phyloP scores from a whole-genome alignment of 1,140 invertebrate species.

The Bradynema listronoti region DNA sequence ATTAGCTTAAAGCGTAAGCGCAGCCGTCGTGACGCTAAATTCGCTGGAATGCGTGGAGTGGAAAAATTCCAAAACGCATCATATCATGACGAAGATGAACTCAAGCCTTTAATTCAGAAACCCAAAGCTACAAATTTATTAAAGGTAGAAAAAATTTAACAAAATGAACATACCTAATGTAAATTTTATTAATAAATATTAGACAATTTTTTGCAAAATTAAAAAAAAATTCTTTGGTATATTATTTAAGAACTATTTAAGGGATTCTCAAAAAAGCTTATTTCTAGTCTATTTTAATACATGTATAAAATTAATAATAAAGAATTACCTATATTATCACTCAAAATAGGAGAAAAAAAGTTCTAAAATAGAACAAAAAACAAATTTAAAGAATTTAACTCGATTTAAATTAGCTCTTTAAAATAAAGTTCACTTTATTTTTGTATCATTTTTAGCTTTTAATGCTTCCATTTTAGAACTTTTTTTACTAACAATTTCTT shows the following conservation, averaged over 20 bases:
- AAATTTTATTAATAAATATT: not conserved
- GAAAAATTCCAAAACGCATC: too few relatives aligned
- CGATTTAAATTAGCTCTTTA: not conserved
- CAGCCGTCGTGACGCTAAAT: too few relatives aligned
- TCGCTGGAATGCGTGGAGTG: too few relatives aligned
- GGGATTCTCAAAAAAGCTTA: not conserved
- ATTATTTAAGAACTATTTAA: conserved; percentile 2
- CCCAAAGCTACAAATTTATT: too few relatives aligned
- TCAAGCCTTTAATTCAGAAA: too few relatives aligned
- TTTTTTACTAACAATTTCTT: not conserved
- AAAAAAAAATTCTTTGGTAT: not conserved
- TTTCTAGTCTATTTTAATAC: too few relatives aligned
- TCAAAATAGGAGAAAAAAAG: conserved; percentile 11
- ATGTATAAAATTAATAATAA: too few relatives aligned
- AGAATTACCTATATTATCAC: conserved; percentile 10
- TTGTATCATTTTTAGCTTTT: not conserved
- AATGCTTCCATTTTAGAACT: not conserved
- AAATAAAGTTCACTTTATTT: not conserved
- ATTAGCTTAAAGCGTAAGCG: too few relatives aligned
- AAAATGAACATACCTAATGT: conserved; percentile 12
- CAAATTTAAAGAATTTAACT: not conserved
- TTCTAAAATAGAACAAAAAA: not conserved
- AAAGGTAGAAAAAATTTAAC: too few relatives aligned
- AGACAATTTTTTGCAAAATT: not conserved
- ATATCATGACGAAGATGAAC: too few relatives aligned